Base-by-base conservation (phyloP, 2,113 vertebrate genomes). In the Excalfactoria chinensis region DNA sequence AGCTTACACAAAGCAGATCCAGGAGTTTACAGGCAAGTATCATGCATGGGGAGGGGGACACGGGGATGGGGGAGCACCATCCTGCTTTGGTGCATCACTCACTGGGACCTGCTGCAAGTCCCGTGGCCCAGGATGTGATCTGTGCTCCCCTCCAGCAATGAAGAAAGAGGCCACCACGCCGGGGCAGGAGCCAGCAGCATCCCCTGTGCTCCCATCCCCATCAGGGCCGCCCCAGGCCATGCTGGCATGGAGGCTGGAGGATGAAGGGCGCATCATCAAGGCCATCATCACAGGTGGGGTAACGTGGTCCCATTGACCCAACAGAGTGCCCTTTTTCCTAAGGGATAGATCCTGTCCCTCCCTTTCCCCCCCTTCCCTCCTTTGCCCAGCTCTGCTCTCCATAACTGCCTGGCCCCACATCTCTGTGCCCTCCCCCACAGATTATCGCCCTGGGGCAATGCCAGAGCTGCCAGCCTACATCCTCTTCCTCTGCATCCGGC, bases 201-300 rank as follows among this genome's bases (percentile, higher is more conserved):
- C 70, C 49, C 35, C 64, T 6, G 26, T 0, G 7, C 82, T 19
- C 88, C 43, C 23, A 0, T 41, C 63, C 6, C 93, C 86, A 84
- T 23, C 69, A 13, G 88, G 70, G 30, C 23, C 64, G 7, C 82
- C 97, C 32, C 91, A 93, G 32, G 98, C 98, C 73, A 87, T 98
- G 75, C 88, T 98, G 73, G 97, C 95, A 6, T 98, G 98, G 92
- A 97, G 92, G 79, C 98, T 95, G 83, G 97, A 89, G 93, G 98
- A 98, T 1, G 96, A 98, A 95, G 92, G 84, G 62, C 96, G 93
- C 82, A 97, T 98, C 28, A 93, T 98, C 76, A 98, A 97, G 93
- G 97, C 97, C n/a, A 60, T 98, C n/a, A 95, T 98, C 93, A 98
- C 97, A 93, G 98, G 98, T 98, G 59, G 46, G 55, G 22, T 23